Conservation (phyloP, 1,140 invertebrate species). For the Drosophila kohkoa region DNA sequence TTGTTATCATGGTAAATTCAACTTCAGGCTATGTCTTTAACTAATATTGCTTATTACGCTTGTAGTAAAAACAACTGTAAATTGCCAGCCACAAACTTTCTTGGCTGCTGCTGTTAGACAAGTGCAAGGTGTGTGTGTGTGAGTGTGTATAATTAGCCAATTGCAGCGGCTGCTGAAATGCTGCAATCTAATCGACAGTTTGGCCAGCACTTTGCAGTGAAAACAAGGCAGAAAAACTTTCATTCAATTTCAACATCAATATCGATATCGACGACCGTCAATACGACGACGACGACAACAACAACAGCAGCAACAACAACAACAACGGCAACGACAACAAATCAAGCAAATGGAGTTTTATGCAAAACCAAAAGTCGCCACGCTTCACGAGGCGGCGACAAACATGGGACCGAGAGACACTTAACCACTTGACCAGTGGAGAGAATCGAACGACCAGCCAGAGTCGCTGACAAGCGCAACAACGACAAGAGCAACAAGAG, state of each 20-base stretch:
- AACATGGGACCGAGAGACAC: slow-evolving; percentile 44
- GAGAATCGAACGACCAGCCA: slow-evolving; percentile 1
- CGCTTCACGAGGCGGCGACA: slow-evolving; percentile 48
- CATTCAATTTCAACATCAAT: slow-evolving; percentile 62
- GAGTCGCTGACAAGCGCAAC: slow-evolving; percentile 56
- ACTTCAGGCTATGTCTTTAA: slow-evolving; percentile 21
- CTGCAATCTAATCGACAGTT: slow-evolving; percentile 70
- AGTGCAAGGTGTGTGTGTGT: slow-evolving; percentile 19
- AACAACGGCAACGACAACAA: slow-evolving; percentile 30
- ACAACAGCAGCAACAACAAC: slow-evolving; percentile 4
- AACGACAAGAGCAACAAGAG: slow-evolving; percentile 16
- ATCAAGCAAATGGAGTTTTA: slow-evolving; percentile 49
- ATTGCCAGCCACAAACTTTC: slow-evolving; percentile 31
- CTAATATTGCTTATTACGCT: slow-evolving; percentile 28
- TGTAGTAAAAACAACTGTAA: slow-evolving; percentile 11
- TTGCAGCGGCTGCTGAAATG: slow-evolving; percentile 17
- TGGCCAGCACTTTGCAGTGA: slow-evolving; percentile 64
- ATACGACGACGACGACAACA: slow-evolving; percentile 22
- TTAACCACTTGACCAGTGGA: slow-evolving; percentile 48
- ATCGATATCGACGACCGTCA: slow-evolving; percentile 33
- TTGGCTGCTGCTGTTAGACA: slow-evolving; percentile 25
- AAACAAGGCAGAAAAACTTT: slow-evolving; percentile 71
- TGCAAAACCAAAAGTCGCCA: slow-evolving; percentile 61
- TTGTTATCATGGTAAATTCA: slow-evolving; percentile 27
- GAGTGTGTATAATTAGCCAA: slow-evolving; percentile 64